A percentile compares a stretch with the other conserved stretches of the same genome.
Conservation (phyloP, 2,113 vertebrate genomes). For the Lates calcarifer region DNA sequence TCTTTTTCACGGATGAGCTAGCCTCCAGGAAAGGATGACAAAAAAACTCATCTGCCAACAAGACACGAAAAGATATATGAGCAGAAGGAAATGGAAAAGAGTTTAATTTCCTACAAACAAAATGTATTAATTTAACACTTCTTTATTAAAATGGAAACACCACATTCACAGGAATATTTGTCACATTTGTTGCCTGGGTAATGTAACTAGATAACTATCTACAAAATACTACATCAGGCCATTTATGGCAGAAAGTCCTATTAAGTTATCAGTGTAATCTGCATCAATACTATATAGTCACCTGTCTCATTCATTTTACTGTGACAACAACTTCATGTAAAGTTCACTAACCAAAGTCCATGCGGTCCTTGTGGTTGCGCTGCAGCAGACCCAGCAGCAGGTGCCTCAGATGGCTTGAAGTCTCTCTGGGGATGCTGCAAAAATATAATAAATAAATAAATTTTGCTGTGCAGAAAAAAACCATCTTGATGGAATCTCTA, state of each 20-base stretch:
- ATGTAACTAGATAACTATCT: neutral
- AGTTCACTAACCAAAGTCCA: constrained; percentile 92
- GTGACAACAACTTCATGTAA: neutral
- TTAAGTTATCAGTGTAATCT: neutral
- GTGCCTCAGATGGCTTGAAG: constrained; percentile 91
- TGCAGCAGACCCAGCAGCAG: constrained; percentile 93
- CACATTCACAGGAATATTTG: neutral
- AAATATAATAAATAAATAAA: constrained; percentile 25
- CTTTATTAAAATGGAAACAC: neutral
- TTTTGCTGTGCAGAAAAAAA: neutral
- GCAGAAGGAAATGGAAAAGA: neutral
- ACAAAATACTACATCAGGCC: neutral
- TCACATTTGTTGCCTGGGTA: neutral
- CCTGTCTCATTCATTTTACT: neutral
- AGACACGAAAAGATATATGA: constrained; percentile 15
- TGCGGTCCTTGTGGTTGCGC: constrained; percentile 94
- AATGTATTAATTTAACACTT: neutral
- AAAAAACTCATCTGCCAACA: constrained; percentile 92
- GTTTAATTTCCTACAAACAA: neutral
- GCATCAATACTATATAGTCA: neutral
- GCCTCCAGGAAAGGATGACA: constrained; percentile 93
- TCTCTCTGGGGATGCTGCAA: constrained; percentile 95
- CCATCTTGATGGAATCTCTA: neutral
- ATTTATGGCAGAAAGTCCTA: neutral
- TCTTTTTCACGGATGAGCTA: constrained; percentile 94